Conservation (phyloP, 2,797 vertebrate genomes). For the Aldrovandia affinis region DNA sequence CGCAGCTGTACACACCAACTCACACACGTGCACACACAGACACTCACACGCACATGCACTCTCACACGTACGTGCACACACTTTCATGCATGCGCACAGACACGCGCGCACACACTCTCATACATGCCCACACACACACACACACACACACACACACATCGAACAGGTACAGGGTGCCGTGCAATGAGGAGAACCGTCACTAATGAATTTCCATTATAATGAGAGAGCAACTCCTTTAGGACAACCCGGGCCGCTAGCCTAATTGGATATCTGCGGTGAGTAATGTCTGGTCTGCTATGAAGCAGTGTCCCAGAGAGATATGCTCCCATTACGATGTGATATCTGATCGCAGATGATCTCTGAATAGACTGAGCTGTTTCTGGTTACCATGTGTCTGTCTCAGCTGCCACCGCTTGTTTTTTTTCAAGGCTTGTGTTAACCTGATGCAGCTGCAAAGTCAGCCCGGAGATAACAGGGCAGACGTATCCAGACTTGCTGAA, state of each 20-base stretch:
- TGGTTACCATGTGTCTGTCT: conserved; percentile 22
- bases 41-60: no score
- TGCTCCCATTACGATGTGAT: conserved; percentile 36
- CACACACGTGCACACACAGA: no score
- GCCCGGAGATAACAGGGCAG: not conserved
- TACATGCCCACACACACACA: no score
- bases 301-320: conserved; percentile 33
- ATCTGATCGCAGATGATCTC: conserved; percentile 34
- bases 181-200: not conserved
- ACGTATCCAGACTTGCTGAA: not conserved
- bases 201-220: conserved; percentile 33
- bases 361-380: conserved; percentile 25
- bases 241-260: conserved; percentile 29
- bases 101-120: no score
- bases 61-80: no score
- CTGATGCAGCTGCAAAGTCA: not conserved
- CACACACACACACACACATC: no score
- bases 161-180: not conserved
- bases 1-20: no score
- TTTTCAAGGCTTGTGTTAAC: not conserved
- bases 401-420: not conserved
- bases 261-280: conserved; percentile 40
- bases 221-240: conserved; percentile 27
- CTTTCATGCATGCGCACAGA: no score
- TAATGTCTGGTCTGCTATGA: conserved; percentile 34